phyloP scores from a whole-genome alignment of 2,113 vertebrate genomes.

The Phrynosoma platyrhinos region DNA sequence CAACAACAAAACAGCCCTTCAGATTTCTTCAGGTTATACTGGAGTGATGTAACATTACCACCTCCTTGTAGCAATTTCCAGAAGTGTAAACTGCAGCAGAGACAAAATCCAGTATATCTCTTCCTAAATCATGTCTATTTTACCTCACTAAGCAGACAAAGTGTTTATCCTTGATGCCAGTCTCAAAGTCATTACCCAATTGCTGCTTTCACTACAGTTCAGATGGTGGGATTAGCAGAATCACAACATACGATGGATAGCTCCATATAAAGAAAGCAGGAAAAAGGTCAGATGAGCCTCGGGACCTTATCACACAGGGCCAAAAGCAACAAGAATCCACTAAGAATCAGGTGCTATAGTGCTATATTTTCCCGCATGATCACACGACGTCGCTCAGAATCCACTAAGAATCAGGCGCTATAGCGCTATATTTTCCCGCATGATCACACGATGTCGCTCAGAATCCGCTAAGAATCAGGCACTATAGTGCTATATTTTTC shows the following conservation, averaged over 20 bases:
- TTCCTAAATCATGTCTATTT: background rate
- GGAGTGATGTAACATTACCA: background rate
- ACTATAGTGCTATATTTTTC: too few relatives aligned
- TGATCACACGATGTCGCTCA: too few relatives aligned
- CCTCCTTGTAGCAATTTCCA: background rate
- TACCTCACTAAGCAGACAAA: background rate
- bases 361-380: too few relatives aligned
- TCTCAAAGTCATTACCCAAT: background rate
- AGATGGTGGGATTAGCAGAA: background rate
- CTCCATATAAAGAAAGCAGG: background rate
- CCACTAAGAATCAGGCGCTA: too few relatives aligned
- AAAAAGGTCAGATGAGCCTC: background rate
- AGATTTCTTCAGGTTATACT: background rate
- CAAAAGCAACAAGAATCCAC: too few relatives aligned
- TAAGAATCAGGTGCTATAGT: too few relatives aligned
- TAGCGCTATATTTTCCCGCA: too few relatives aligned
- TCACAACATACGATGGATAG: background rate
- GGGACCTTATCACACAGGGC: background rate
- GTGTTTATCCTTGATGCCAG: background rate
- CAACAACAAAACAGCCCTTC: conserved; percentile 3
- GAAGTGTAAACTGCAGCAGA: conserved; percentile 1
- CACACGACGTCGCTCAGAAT: too few relatives aligned
- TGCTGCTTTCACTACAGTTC: background rate
- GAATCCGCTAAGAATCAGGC: too few relatives aligned
- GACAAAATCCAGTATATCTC: background rate